These are phyloP conservation scores for Caerostris extrusa DNA, from an alignment of 1,140 invertebrate genomes.

Conservation along the genomic window DNA sequence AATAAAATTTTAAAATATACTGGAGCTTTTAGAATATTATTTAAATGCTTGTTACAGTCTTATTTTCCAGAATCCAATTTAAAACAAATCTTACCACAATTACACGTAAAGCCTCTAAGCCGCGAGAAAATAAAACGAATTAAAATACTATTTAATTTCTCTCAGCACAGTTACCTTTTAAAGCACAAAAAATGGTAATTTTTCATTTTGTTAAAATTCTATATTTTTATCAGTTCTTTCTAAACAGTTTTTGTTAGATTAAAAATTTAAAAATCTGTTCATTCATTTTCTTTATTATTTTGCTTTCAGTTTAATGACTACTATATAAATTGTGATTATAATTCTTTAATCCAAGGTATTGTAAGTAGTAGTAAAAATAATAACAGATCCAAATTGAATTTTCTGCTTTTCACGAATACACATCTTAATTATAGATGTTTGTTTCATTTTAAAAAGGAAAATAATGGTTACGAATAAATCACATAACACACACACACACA, in stretches of 20 bases:
- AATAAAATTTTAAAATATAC: background rate
- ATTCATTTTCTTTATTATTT: too few relatives aligned
- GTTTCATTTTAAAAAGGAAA: too few relatives aligned
- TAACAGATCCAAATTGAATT: too few relatives aligned
- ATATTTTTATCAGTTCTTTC: slow-evolving; percentile 19
- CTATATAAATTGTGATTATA: too few relatives aligned
- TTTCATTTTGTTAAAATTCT: slow-evolving; percentile 54
- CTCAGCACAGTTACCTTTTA: slow-evolving; percentile 32
- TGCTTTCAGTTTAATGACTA: too few relatives aligned
- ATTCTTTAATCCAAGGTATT: too few relatives aligned
- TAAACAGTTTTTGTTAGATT: background rate
- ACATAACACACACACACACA: too few relatives aligned
- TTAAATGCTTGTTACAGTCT: background rate
- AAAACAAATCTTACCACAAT: background rate
- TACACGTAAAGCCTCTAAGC: background rate
- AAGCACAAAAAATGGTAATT: slow-evolving; percentile 11
- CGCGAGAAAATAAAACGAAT: slow-evolving; percentile 56
- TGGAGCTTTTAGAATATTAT: background rate
- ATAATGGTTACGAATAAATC: too few relatives aligned
- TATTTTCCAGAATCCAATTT: background rate
- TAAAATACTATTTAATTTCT: slow-evolving; percentile 54
- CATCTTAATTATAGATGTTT: too few relatives aligned
- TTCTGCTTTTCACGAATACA: too few relatives aligned
- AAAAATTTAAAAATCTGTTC: too few relatives aligned
- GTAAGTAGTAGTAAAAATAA: too few relatives aligned